These are phyloP conservation scores for Drosophila miranda DNA, from an alignment of 1,140 invertebrate genomes.

Conservation along the genomic window DNA sequence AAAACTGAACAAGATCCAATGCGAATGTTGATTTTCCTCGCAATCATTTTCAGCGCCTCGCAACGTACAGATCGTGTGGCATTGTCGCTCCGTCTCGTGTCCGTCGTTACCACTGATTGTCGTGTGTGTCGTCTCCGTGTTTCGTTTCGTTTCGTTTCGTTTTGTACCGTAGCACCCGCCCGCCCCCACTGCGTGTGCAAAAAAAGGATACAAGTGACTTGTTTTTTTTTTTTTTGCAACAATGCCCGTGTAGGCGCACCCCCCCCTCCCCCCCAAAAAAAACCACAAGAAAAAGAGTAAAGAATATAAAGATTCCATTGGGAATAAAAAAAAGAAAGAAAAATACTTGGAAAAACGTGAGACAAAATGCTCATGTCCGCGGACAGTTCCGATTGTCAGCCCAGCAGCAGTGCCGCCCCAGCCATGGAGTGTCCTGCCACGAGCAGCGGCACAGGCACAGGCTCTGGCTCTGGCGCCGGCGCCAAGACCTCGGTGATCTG, in stretches of 20 bases:
- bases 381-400: constrained; percentile 79
- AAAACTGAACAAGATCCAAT: constrained; percentile 81
- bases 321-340: constrained; percentile 10
- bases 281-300: too few species aligned
- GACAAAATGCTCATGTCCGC: constrained; percentile 82
- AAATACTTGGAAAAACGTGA: constrained; percentile 23
- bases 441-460: neutral
- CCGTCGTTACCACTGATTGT: constrained; percentile 22
- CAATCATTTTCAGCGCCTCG: constrained; percentile 76
- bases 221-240: constrained; percentile 4
- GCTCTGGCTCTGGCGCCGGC: constrained; percentile 14
- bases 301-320: neutral
- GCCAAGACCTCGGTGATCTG: constrained; percentile 73
- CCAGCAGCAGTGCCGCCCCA: constrained; percentile 49
- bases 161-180: too few species aligned
- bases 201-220: too few species aligned
- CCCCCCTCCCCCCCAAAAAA: too few species aligned
- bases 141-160: too few species aligned
- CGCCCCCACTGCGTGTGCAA: too few species aligned
- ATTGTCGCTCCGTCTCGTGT: constrained; percentile 37
- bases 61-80: constrained; percentile 67
- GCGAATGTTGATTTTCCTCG: constrained; percentile 81
- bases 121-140: constrained; percentile 11
- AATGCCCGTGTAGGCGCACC: constrained; percentile 36
- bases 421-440: constrained; percentile 23